phyloP scores from a whole-genome alignment of 2,888 invertebrate genomes.

The Orthonychiurus folsomi region DNA sequence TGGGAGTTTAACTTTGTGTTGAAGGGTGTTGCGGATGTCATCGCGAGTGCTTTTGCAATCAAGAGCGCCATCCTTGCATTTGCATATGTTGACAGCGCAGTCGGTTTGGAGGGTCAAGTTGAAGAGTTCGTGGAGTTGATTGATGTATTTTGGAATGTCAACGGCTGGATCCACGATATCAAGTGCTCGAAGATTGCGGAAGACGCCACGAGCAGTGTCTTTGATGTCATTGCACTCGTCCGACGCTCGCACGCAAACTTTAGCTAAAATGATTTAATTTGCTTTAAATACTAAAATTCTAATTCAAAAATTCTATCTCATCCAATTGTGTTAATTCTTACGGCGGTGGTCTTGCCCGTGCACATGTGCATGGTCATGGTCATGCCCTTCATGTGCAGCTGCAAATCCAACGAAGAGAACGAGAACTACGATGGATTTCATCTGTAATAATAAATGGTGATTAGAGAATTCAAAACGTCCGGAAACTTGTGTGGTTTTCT shows the following conservation, averaged over 20 bases:
- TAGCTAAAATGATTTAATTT: not conserved
- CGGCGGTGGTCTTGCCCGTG: too few species aligned
- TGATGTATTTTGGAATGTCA: not conserved
- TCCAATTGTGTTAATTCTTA: too few species aligned
- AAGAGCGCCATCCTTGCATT: constrained; percentile 1
- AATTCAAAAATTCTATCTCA: too few species aligned
- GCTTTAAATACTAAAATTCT: not conserved
- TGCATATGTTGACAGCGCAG: not conserved
- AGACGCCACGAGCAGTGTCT: not conserved
- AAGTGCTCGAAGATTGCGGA: not conserved
- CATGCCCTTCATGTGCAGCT: not conserved
- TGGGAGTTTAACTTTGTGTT: not conserved
- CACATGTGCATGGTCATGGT: too few species aligned
- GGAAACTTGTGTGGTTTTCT: not conserved
- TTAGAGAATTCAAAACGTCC: not conserved
- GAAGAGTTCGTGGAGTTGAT: constrained; percentile 6
- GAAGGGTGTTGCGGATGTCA: not conserved
- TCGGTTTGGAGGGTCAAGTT: not conserved
- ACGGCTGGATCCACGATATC: not conserved
- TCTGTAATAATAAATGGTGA: not conserved
- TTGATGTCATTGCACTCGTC: not conserved
- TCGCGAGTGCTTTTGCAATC: not conserved
- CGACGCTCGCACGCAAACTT: not conserved
- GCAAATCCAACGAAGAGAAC: not conserved
- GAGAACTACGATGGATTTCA: not conserved